A percentile compares a stretch with the other conserved stretches of the same genome.
Evolutionary conservation across 2,888 invertebrate species (phyloP).

Genomic region (Callyntrura guangdongensis): DNA sequence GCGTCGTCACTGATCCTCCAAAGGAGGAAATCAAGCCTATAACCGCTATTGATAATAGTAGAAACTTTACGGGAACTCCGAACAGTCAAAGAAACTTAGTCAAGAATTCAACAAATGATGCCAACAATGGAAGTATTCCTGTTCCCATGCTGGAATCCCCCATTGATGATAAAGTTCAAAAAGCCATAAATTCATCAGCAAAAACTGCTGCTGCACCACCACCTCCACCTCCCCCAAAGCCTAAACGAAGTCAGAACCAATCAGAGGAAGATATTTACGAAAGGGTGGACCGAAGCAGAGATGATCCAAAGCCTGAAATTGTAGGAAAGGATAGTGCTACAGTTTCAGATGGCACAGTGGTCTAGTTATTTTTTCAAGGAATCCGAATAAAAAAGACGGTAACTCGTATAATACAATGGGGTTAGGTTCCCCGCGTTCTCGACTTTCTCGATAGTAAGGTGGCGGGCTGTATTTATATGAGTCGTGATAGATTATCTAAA

Average conservation of each 20-base stretch:
- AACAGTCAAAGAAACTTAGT: neutral
- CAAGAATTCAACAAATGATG: slow-evolving; percentile 10
- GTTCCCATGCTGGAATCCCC: slow-evolving; percentile 59
- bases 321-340: neutral
- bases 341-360: slow-evolving; percentile 49
- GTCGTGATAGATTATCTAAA: no score
- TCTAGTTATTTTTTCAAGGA: no score
- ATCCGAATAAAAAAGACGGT: no score
- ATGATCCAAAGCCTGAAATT: neutral
- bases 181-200: neutral
- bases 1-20: neutral
- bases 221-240: slow-evolving; percentile 67
- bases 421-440: no score
- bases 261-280: slow-evolving; percentile 18
- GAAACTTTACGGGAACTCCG: neutral
- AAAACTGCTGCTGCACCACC: slow-evolving; percentile 55
- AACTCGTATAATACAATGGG: no score
- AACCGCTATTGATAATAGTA: neutral
- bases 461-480: no score
- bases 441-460: no score
- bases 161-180: slow-evolving; percentile 52
- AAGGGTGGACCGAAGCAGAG: neutral
- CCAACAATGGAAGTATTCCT: neutral
- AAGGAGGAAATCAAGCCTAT: neutral
- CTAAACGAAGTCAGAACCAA: slow-evolving; percentile 53